phyloP scores from a whole-genome alignment of 2,113 vertebrate species.

The Myrmecophaga tridactyla region DNA sequence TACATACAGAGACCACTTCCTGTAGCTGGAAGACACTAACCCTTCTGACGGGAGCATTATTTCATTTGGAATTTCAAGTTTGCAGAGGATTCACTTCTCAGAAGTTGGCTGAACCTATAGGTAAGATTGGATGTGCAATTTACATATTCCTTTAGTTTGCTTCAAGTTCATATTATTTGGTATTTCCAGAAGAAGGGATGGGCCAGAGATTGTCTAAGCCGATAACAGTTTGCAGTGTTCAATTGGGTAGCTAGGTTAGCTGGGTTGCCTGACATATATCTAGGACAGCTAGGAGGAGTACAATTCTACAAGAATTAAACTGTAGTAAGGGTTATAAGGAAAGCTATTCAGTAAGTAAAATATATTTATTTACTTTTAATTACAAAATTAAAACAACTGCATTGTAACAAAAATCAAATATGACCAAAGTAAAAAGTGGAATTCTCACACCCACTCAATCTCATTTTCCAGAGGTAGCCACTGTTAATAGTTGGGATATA shows the following conservation, averaged over 20 bases:
- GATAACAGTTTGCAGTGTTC: background rate
- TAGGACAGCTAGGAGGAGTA: background rate
- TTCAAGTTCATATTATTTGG: background rate
- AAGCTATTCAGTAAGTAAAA: conserved; percentile 12
- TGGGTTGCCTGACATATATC: background rate
- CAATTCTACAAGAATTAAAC: conserved; percentile 31
- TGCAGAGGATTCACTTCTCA: background rate
- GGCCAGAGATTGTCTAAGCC: background rate
- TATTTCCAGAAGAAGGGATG: background rate
- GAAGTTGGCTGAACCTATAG: conserved; percentile 24
- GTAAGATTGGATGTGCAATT: conserved; percentile 38
- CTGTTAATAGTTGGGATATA: conserved; percentile 19
- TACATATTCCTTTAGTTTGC: background rate
- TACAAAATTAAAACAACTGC: background rate
- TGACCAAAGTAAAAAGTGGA: conserved; percentile 18
- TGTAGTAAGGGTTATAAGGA: background rate
- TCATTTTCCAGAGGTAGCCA: background rate
- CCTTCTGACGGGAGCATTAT: background rate
- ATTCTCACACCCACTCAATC: background rate
- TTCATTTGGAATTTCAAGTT: conserved; percentile 34
- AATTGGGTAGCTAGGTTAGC: background rate
- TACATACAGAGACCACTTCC: background rate
- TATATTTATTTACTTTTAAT: conserved; percentile 23
- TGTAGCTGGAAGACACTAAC: background rate
- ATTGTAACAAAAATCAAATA: background rate